A percentile compares a stretch with the other conserved stretches of the same genome.
phyloP scores from a whole-genome alignment of 2,113 vertebrate species.

The Perca schrenkii region DNA sequence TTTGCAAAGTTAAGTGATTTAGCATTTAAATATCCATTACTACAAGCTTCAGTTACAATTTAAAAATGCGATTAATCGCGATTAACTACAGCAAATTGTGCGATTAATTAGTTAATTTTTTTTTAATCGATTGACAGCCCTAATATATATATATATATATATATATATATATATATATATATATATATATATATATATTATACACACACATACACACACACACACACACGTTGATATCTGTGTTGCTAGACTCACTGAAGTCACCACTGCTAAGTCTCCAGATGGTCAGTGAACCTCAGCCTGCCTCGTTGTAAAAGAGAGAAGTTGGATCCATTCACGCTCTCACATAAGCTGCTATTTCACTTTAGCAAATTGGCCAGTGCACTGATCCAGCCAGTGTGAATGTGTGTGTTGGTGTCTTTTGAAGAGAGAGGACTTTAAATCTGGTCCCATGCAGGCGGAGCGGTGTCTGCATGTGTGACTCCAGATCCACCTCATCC shows the following conservation, averaged over 20 bases:
- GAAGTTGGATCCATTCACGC: conserved; percentile 50
- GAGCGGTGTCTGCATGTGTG: conserved; percentile 13
- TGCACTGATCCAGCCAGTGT: conserved; percentile 53
- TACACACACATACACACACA: no score
- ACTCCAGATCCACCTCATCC: conserved; percentile 35
- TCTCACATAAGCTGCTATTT: conserved; percentile 43
- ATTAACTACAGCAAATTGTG: no score
- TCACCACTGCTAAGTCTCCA: conserved; percentile 40
- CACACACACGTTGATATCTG: neutral
- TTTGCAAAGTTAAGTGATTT: no score
- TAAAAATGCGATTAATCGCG: no score
- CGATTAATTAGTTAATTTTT: no score
- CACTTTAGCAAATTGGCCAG: conserved; percentile 57
- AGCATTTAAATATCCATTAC: no score
- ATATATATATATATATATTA: no score
- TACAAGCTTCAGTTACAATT: no score
- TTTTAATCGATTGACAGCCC: no score
- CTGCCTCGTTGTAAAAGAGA: neutral
- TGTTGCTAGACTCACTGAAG: neutral
- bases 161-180: no score
- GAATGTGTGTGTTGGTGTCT: conserved; percentile 21
- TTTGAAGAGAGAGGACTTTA: conserved; percentile 50
- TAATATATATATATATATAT: neutral
- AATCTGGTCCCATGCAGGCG: conserved; percentile 42
- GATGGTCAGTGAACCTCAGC: conserved; percentile 52